These are phyloP conservation scores for Nesometra sesokonis DNA, from an alignment of 35 echinoderm and acorn worm species.

Conservation along the genomic window DNA sequence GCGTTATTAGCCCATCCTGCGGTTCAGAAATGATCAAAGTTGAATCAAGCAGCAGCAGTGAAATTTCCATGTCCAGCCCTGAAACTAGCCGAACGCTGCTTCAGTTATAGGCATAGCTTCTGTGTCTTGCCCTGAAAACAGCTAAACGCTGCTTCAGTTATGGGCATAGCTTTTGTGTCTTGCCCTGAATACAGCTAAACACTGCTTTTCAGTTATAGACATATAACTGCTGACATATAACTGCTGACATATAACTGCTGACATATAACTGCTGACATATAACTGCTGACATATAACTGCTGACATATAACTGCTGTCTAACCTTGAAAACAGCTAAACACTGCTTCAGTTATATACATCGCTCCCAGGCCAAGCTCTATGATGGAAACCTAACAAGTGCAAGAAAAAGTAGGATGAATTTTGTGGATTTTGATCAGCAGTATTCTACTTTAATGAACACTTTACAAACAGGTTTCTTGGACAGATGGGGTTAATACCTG, in stretches of 20 bases:
- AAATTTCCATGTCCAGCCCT: slow-evolving; percentile 44
- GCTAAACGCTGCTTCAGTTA: too few species aligned
- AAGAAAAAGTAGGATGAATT: neutral
- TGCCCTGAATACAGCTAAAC: too few species aligned
- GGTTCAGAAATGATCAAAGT: slow-evolving; percentile 43
- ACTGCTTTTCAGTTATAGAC: too few species aligned
- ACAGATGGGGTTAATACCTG: neutral
- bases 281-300: too few species aligned
- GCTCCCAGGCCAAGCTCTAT: neutral
- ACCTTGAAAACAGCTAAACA: slow-evolving; percentile 52
- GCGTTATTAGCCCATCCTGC: slow-evolving; percentile 7
- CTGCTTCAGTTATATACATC: slow-evolving; percentile 47
- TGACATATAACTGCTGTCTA: too few species aligned
- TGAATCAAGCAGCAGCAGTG: slow-evolving; percentile 45
- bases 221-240: too few species aligned
- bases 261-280: too few species aligned
- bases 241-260: too few species aligned
- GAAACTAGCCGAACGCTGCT: slow-evolving; percentile 63
- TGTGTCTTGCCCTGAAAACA: too few species aligned
- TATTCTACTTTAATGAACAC: neutral
- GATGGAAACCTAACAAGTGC: neutral
- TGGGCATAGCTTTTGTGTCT: too few species aligned
- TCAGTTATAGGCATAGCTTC: slow-evolving; percentile 27
- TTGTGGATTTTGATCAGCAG: neutral
- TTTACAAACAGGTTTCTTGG: neutral